phyloP scores from a whole-genome alignment of 2,113 vertebrate genomes.

The Meles meles region DNA sequence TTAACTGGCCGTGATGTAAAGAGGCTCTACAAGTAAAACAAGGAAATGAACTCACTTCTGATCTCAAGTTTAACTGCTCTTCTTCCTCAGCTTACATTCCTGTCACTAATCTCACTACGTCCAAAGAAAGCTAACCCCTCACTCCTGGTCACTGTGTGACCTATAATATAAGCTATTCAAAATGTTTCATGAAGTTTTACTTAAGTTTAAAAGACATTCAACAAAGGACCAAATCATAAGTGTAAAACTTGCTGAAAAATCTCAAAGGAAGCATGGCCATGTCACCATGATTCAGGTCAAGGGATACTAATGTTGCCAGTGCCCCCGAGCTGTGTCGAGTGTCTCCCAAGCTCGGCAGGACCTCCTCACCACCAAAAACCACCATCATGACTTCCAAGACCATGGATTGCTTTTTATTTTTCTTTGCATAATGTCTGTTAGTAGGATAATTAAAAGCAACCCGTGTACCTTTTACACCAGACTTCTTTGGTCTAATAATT shows the following conservation, averaged over 20 bases:
- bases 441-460: neutral
- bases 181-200: neutral
- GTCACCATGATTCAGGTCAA: neutral
- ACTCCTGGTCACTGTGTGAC: neutral
- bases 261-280: neutral
- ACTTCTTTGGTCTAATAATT: neutral
- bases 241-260: neutral
- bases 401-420: neutral
- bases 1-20: neutral
- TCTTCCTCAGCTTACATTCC: neutral
- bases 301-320: neutral
- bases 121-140: neutral
- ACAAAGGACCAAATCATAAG: neutral
- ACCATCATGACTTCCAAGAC: neutral
- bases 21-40: neutral
- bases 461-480: neutral
- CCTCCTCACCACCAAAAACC: neutral
- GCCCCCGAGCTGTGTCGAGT: neutral
- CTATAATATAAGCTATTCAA: neutral
- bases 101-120: neutral
- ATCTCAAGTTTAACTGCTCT: neutral
- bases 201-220: neutral
- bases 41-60: no score
- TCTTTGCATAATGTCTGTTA: neutral
- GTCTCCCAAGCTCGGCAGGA: fast-evolving